Evolutionary conservation across 1,140 invertebrate species (phyloP).

Genomic region (Triops longicaudatus): DNA sequence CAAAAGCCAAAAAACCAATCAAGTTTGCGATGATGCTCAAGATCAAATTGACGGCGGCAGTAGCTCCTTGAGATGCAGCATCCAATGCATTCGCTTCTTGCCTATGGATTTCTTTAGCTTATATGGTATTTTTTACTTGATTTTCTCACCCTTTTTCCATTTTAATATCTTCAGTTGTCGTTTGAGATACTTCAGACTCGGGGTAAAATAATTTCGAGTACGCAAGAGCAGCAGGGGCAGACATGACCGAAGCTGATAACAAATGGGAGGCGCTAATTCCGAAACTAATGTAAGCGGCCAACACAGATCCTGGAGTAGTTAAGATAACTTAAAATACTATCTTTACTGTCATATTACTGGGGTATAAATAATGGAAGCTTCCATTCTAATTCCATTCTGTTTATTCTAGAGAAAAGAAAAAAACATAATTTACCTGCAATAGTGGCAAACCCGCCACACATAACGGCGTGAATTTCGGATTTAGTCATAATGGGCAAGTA

Average conservation of each 20-base stretch:
- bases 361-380: no score
- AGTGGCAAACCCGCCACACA: slow-evolving; percentile 89
- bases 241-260: slow-evolving; percentile 89
- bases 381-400: no score
- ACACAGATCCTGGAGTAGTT: slow-evolving; percentile 60
- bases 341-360: no score
- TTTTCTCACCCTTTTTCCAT: slow-evolving; percentile 37
- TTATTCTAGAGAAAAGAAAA: neutral
- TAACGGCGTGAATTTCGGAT: slow-evolving; percentile 85
- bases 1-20: slow-evolving; percentile 79
- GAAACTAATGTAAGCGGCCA: slow-evolving; percentile 85
- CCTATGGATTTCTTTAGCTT: slow-evolving; percentile 42
- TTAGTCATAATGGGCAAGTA: slow-evolving; percentile 72
- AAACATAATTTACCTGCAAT: slow-evolving; percentile 72
- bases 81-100: slow-evolving; percentile 73
- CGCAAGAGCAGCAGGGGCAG: slow-evolving; percentile 81
- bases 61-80: slow-evolving; percentile 78
- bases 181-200: slow-evolving; percentile 67
- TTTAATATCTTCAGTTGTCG: slow-evolving; percentile 52
- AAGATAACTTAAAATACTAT: no score
- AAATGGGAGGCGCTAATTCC: slow-evolving; percentile 73
- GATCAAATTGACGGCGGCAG: slow-evolving; percentile 67
- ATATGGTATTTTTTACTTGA: neutral
- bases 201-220: slow-evolving; percentile 85
- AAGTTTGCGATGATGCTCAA: slow-evolving; percentile 83